Conservation (phyloP, 2,797 vertebrate species). For the Anniella stebbinsi region DNA sequence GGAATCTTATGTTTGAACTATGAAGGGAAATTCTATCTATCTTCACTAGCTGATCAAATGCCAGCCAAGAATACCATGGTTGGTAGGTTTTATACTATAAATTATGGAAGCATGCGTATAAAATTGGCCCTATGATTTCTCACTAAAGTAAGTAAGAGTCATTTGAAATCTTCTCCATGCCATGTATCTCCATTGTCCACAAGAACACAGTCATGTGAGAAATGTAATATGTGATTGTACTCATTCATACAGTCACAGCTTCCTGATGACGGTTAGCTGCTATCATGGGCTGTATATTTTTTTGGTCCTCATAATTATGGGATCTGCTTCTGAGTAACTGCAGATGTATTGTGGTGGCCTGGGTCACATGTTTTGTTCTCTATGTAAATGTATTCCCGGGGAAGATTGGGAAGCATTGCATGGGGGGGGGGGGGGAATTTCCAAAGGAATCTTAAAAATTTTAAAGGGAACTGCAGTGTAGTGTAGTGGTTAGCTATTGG, state of each 20-base stretch:
- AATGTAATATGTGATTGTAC: neutral
- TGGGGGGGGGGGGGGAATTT: neutral
- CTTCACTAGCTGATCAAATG: neutral
- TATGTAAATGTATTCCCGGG: neutral
- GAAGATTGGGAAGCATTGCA: neutral
- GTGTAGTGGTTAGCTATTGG: too few species aligned
- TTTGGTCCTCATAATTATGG: neutral
- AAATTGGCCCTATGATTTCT: fast-evolving
- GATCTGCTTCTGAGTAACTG: neutral
- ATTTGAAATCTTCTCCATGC: neutral
- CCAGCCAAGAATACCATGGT: neutral
- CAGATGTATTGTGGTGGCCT: neutral
- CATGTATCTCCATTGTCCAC: neutral
- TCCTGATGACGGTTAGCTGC: neutral
- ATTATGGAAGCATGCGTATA: neutral
- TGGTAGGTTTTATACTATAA: neutral
- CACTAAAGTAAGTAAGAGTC: neutral
- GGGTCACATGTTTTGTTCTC: neutral
- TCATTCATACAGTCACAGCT: neutral
- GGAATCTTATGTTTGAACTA: neutral
- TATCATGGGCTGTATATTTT: neutral
- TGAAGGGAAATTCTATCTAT: neutral
- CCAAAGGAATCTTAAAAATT: neutral
- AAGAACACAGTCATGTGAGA: neutral
- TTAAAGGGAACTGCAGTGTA: neutral